Conservation (phyloP, 2,113 vertebrate species). For the Planiliza haematocheilus region DNA sequence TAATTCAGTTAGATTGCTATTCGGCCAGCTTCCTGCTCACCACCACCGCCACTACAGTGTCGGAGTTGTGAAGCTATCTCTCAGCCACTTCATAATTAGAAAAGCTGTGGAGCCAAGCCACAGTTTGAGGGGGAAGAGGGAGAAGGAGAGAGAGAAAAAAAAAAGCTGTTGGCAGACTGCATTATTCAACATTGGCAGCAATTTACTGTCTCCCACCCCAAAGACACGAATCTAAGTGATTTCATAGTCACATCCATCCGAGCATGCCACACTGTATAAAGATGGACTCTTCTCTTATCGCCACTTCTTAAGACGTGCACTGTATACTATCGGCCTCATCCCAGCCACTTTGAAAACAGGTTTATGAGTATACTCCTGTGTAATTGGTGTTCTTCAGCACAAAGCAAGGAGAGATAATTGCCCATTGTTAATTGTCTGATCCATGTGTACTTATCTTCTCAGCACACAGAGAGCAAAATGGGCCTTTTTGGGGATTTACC, state of each 20-base stretch:
- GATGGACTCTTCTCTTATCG: conserved; percentile 56
- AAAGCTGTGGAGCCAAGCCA: conserved; percentile 66
- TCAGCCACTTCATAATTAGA: conserved; percentile 74
- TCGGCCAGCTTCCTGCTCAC: conserved; percentile 28
- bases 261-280: conserved; percentile 44
- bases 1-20: conserved; percentile 57
- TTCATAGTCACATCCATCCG: conserved; percentile 61
- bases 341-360: conserved; percentile 50
- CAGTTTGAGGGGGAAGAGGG: conserved; percentile 57
- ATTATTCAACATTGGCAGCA: conserved; percentile 77
- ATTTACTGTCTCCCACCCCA: conserved; percentile 67
- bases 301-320: conserved; percentile 23
- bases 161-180: conserved; percentile 69
- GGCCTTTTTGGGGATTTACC: conserved; percentile 17
- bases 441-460: conserved; percentile 58
- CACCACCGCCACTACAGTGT: conserved; percentile 29
- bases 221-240: conserved; percentile 75
- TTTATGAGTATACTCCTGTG: conserved; percentile 53
- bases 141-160: not conserved
- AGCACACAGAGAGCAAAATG: conserved; percentile 35
- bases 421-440: conserved; percentile 67
- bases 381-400: conserved; percentile 60
- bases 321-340: conserved; percentile 31
- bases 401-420: conserved; percentile 70
- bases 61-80: conserved; percentile 62